Evolutionary conservation across 2,113 vertebrate genomes (phyloP).

Genomic region (Sigmodon hispidus): DNA sequence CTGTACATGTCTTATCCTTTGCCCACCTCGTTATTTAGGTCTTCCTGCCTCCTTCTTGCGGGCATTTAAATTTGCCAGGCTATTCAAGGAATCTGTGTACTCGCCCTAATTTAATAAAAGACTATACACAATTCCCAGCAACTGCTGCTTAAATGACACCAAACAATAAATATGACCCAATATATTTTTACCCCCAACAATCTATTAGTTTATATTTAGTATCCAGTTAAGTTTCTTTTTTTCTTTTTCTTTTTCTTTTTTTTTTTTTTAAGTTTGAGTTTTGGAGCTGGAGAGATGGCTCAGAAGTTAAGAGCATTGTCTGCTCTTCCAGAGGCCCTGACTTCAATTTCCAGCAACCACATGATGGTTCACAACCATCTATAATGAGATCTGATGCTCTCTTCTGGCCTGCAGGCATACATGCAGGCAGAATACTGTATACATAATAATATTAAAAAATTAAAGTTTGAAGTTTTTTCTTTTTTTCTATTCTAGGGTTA

Average conservation of each 20-base stretch:
- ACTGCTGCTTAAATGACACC: background rate
- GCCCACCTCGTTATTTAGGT: background rate
- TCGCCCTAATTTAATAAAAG: background rate
- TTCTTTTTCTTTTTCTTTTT: background rate
- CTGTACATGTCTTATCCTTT: background rate
- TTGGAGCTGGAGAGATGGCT: background rate
- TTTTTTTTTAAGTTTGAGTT: background rate
- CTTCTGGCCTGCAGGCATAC: too few species aligned
- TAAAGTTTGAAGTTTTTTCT: background rate
- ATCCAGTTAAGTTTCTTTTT: background rate
- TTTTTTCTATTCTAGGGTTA: constrained; percentile 33
- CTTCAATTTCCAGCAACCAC: too few species aligned
- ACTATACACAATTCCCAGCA: background rate
- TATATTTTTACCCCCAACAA: background rate
- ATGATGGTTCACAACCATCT: too few species aligned
- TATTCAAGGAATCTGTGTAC: background rate
- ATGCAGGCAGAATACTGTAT: too few species aligned
- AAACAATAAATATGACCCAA: background rate
- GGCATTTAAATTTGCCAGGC: background rate
- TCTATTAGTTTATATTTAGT: constrained; percentile 30
- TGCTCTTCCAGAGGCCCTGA: too few species aligned
- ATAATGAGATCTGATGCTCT: too few species aligned
- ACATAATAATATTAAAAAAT: too few species aligned
- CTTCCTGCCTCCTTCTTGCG: background rate
- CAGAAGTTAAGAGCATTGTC: too few species aligned